A percentile compares a stretch with the other conserved stretches of the same genome.
Evolutionary conservation across 1,140 invertebrate genomes (phyloP).

Genomic region (Aphelenchoides fujianensis): DNA sequence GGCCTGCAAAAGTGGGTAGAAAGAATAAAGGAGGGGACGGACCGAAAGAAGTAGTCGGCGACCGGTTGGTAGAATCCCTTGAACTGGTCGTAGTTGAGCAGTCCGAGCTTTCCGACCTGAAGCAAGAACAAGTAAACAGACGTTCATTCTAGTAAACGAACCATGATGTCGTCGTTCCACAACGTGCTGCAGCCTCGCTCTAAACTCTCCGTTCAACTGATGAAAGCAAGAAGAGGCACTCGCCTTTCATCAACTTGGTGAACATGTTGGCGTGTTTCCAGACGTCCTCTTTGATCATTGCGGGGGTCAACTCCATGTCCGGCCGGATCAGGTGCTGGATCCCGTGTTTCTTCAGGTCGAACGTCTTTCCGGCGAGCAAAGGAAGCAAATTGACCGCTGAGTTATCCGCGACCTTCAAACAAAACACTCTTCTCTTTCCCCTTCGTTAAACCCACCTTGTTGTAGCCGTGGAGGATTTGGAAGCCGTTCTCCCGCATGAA

Average conservation of each 20-base stretch:
- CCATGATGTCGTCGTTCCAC: constrained; percentile 1
- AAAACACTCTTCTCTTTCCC: not conserved
- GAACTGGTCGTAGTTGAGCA: constrained; percentile 4
- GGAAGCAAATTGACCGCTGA: constrained; percentile 15
- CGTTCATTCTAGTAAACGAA: no score
- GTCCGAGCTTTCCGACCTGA: no score
- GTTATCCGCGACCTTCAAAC: constrained; percentile 4
- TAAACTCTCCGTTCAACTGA: not conserved
- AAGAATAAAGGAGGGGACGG: not conserved
- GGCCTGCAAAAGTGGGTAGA: constrained; percentile 17
- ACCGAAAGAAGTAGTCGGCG: constrained; percentile 23
- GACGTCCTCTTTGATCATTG: not conserved
- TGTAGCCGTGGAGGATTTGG: not conserved
- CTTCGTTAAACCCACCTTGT: not conserved
- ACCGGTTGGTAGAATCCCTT: not conserved
- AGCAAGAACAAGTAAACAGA: no score
- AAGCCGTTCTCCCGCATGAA: constrained; percentile 12
- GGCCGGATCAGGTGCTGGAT: not conserved
- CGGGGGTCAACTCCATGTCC: constrained; percentile 1
- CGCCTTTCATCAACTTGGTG: not conserved
- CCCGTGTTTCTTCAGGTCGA: not conserved
- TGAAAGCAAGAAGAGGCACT: not conserved
- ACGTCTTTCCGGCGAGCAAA: not conserved
- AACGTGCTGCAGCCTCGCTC: not conserved
- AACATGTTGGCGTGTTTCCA: not conserved